Evolutionary conservation across 2,113 vertebrate genomes (phyloP).

Genomic region (Pardalotus punctatus): DNA sequence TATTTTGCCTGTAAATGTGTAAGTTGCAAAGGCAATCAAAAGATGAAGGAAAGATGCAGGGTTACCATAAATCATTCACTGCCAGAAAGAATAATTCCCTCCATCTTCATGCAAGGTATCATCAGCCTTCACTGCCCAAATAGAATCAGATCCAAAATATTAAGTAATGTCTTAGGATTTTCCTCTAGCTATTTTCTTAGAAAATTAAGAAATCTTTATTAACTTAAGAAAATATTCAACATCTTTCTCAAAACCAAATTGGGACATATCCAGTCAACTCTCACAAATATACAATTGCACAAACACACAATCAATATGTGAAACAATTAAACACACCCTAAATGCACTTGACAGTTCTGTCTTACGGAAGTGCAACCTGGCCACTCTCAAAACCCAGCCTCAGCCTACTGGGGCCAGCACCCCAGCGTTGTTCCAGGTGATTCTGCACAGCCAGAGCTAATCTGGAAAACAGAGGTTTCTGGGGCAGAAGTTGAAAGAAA

Average conservation of each 20-base stretch:
- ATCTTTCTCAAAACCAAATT: background rate
- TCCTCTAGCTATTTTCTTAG: background rate
- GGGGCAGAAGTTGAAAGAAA: background rate
- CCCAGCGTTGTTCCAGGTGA: background rate
- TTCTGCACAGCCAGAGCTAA: background rate
- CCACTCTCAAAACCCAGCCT: background rate
- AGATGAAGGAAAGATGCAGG: background rate
- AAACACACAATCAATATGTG: background rate
- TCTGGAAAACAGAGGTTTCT: background rate
- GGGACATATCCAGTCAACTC: background rate
- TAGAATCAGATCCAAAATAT: background rate
- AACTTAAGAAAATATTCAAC: background rate
- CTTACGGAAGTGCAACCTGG: background rate
- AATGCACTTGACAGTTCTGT: background rate
- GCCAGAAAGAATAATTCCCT: background rate
- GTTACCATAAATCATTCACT: background rate
- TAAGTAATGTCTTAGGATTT: background rate
- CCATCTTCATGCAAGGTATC: background rate
- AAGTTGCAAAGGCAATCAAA: background rate
- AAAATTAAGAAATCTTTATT: background rate
- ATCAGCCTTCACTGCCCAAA: background rate
- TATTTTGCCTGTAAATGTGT: background rate
- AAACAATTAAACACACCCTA: background rate
- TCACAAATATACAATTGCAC: background rate
- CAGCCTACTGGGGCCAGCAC: background rate